These are phyloP conservation scores for Rhynchotus rufescens DNA, from an alignment of 2,797 vertebrate species.

Conservation along the genomic window DNA sequence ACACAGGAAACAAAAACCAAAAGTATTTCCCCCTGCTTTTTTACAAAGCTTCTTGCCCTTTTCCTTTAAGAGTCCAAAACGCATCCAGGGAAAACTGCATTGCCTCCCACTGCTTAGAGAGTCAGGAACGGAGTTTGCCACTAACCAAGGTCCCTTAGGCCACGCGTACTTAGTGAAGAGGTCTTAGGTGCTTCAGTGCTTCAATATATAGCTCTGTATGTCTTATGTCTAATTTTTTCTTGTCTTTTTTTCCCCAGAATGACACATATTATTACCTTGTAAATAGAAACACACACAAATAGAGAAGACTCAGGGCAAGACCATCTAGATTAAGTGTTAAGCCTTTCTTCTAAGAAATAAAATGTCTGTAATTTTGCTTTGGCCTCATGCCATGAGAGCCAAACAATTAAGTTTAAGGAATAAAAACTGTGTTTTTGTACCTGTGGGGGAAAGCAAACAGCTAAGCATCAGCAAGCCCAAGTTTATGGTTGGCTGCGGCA, in stretches of 20 bases:
- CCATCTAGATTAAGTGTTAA: constrained; percentile 6
- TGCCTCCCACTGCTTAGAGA: not conserved
- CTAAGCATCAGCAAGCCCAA: constrained; percentile 46
- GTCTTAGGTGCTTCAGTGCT: not conserved
- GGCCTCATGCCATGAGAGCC: constrained; percentile 40
- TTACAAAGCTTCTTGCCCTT: not conserved
- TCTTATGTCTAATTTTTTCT: fast-evolving
- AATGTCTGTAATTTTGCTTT: constrained; percentile 44
- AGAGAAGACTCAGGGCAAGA: not conserved
- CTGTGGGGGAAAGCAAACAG: constrained; percentile 17
- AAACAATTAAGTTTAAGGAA: constrained; percentile 55
- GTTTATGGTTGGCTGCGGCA: constrained; percentile 47
- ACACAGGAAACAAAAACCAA: constrained; percentile 50
- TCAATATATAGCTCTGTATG: not conserved
- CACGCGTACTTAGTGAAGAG: not conserved
- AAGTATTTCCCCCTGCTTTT: constrained; percentile 14
- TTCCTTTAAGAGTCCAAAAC: constrained; percentile 15
- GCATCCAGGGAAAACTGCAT: not conserved
- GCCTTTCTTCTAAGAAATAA: constrained; percentile 33
- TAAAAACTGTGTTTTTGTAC: not conserved
- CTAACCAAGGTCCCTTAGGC: not conserved
- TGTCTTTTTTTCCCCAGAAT: not conserved
- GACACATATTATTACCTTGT: not conserved
- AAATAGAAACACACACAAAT: not conserved
- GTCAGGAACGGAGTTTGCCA: not conserved